These are phyloP conservation scores for Hyles lineata DNA, from an alignment of 2,888 invertebrate genomes.

Conservation along the genomic window DNA sequence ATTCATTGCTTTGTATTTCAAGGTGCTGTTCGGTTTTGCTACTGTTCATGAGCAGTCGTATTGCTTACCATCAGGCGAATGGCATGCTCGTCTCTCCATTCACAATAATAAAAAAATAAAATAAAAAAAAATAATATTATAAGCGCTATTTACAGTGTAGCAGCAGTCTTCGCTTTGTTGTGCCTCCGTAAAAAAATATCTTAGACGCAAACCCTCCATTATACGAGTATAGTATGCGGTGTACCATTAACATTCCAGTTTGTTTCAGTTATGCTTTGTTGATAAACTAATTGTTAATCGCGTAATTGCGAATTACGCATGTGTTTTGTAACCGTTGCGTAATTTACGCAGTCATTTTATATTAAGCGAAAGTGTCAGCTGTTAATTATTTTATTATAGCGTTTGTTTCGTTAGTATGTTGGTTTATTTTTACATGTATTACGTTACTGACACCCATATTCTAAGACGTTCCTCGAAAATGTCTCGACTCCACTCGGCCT, in stretches of 20 bases:
- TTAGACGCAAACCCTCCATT: not conserved
- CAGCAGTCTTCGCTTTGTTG: too few species aligned
- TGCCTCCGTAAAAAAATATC: not conserved
- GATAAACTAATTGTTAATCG: slow-evolving; percentile 21
- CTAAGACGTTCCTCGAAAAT: too few species aligned
- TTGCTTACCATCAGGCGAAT: too few species aligned
- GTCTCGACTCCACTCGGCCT: too few species aligned
- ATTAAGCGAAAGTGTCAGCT: slow-evolving; percentile 26
- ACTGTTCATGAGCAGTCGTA: too few species aligned
- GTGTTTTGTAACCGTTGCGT: slow-evolving; percentile 11
- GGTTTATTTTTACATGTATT: not conserved
- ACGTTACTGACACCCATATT: not conserved
- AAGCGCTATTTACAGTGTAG: too few species aligned
- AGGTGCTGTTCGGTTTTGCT: too few species aligned
- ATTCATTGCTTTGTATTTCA: too few species aligned
- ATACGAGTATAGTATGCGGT: not conserved
- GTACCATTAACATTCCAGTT: not conserved
- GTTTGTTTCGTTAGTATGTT: not conserved
- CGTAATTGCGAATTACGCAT: slow-evolving; percentile 24
- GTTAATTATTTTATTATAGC: slow-evolving; percentile 1
- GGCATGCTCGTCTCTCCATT: too few species aligned
- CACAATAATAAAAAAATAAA: too few species aligned
- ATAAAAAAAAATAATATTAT: too few species aligned
- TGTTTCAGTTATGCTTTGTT: slow-evolving; percentile 13
- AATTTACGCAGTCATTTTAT: slow-evolving; percentile 37